phyloP scores from a whole-genome alignment of 2,888 invertebrate genomes.

The Dendrolimus pini region DNA sequence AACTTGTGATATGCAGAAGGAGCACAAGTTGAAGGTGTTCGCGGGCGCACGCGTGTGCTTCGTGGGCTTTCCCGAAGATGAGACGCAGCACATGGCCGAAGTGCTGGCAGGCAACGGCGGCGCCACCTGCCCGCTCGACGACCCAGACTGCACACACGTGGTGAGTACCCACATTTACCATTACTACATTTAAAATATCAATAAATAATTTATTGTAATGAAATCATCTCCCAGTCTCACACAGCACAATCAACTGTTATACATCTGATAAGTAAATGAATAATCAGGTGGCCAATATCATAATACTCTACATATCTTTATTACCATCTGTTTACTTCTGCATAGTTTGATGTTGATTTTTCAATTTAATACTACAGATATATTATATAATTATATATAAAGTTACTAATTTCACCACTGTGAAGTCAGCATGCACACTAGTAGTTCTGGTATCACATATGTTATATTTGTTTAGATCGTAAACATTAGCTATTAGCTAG shows the following conservation, averaged over 20 bases:
- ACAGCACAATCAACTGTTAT: no score
- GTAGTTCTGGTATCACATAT: slow-evolving; percentile 47
- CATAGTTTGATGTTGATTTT: slow-evolving; percentile 47
- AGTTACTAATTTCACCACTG: slow-evolving; percentile 55
- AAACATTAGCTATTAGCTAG: slow-evolving; percentile 33
- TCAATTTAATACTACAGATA: slow-evolving; percentile 40
- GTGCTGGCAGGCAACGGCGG: slow-evolving; percentile 92
- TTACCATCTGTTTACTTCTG: slow-evolving; percentile 41
- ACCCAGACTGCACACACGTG: slow-evolving; percentile 93
- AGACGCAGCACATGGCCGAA: slow-evolving; percentile 94
- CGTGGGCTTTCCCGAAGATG: slow-evolving; percentile 92
- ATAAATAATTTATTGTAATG: no score
- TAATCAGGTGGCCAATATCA: neutral
- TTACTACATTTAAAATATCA: no score
- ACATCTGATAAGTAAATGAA: neutral
- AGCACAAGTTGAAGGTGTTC: slow-evolving; percentile 90
- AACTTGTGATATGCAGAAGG: slow-evolving; percentile 50
- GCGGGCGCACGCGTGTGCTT: slow-evolving; percentile 92
- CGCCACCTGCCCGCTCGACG: slow-evolving; percentile 84
- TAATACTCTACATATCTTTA: slow-evolving; percentile 22
- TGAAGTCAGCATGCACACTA: slow-evolving; percentile 62
- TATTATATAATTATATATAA: slow-evolving; percentile 27
- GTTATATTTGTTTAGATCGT: slow-evolving; percentile 17
- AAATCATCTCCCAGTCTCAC: no score
- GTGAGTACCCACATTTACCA: slow-evolving; percentile 76